These are phyloP conservation scores for Coremacera marginata DNA, from an alignment of 2,888 invertebrate genomes.

Conservation along the genomic window DNA sequence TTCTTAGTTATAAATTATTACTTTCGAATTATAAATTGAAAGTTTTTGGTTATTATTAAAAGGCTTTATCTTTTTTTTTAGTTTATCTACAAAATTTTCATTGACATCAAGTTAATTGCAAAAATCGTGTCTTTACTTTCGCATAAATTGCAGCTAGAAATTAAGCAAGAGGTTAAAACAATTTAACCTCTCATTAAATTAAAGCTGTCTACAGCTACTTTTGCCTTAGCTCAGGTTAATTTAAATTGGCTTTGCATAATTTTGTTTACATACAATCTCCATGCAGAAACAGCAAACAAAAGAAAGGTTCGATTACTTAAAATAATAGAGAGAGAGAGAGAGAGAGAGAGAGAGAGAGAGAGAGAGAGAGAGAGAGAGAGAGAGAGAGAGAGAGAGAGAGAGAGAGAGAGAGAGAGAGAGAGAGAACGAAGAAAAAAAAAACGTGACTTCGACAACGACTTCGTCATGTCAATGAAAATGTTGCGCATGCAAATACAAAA, in stretches of 20 bases:
- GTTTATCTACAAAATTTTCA: not conserved
- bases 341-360: not conserved
- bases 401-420: not conserved
- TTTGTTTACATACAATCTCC: not conserved
- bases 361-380: not conserved
- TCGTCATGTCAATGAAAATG: constrained; percentile 35
- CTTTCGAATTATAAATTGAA: no score
- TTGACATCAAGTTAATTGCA: constrained; percentile 12
- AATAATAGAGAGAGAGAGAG: not conserved
- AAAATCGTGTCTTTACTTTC: constrained; percentile 11
- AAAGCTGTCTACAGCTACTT: not conserved
- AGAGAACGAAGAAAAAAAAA: not conserved
- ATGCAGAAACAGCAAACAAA: not conserved
- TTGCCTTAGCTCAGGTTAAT: constrained; percentile 1
- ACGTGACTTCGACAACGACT: constrained; percentile 19
- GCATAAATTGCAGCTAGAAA: not conserved
- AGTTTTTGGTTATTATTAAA: no score
- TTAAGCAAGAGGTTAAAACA: not conserved
- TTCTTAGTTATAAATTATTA: no score
- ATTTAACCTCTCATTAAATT: constrained; percentile 2
- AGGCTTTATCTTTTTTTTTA: not conserved
- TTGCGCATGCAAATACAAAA: not conserved
- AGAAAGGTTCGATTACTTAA: not conserved
- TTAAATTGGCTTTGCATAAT: not conserved
- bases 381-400: not conserved